phyloP scores from a whole-genome alignment of 2,888 invertebrate genomes.

The Nebria salina region DNA sequence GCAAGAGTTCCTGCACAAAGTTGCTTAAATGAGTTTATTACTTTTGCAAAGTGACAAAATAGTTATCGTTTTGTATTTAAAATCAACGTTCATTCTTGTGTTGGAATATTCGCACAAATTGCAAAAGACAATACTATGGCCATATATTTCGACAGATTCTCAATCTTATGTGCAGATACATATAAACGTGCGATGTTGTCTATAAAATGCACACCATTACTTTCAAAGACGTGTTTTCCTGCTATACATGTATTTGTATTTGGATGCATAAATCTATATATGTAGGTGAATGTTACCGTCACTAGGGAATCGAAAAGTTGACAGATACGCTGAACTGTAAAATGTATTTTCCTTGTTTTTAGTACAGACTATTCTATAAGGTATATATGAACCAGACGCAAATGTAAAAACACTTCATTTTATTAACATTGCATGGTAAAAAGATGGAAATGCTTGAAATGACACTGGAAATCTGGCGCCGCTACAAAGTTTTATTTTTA shows the following conservation, averaged over 20 bases:
- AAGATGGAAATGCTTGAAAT: background rate
- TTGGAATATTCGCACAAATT: background rate
- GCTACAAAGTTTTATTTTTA: background rate
- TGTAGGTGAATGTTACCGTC: background rate
- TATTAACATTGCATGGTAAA: background rate
- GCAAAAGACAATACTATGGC: background rate
- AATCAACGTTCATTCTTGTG: background rate
- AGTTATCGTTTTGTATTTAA: constrained; percentile 1
- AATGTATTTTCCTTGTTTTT: background rate
- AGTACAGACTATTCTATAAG: background rate
- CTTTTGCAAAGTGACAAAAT: background rate
- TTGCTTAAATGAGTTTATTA: constrained; percentile 1
- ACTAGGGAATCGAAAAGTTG: background rate
- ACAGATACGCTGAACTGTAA: background rate
- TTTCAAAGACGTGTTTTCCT: background rate
- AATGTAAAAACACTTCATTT: constrained; percentile 1
- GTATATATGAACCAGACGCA: background rate
- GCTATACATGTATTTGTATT: background rate
- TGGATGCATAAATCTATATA: background rate
- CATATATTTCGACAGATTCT: background rate
- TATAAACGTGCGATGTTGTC: background rate
- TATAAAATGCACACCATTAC: background rate
- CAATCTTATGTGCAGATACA: background rate
- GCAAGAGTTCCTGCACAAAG: background rate
- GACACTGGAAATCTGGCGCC: background rate